Base-by-base conservation (phyloP, 2,888 invertebrate genomes). In the Archips crataeganus region DNA sequence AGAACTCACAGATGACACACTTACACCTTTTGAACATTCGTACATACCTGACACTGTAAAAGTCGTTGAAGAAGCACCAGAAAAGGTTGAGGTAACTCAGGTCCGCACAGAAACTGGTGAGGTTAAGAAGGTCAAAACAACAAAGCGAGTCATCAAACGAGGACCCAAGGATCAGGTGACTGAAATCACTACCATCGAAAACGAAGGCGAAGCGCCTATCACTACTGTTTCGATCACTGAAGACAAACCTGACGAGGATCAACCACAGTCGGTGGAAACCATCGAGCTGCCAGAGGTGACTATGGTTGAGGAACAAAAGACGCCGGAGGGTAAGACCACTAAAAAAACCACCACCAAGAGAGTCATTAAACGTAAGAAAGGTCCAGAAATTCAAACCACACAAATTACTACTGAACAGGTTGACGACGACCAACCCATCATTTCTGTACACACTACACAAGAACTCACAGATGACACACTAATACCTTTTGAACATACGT, bases 311-410 rank as follows among this genome's bases (percentile, higher is more conserved):
- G 13, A 63, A 32, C 39, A 34, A 6, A 39, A 51, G 11, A 70
- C 75, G 15, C 76, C 76, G 2, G 78, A 74, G 39, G 75, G 73
- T 70, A 75, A 75, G 62, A n/a, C 54, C 2, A 61, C 45, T 13
- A 45, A 45, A n/a, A 74, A 65, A 47, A 76, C 57, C 23, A 65
- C 81, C 45, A 78, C 71, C 4, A 72, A 71, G 9, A 87, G 89
- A 74, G 81, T 90, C 3, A 92, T 95, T 15, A 93, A 83, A 90
- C 94, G 59, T 78, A 93, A 75, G 89, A 89, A 76, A 90, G 78
- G 85, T 51, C 81, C 87, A 80, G 77, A 82, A 79, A 71, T 86
- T 70, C 76, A 82, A 83, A 83, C 80, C 1, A 86, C 79, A 54
- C 57, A 80, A 65, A 81, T 83, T n/a, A 78, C 68, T 66, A 77